phyloP scores from a whole-genome alignment of 2,888 invertebrate genomes.

The Cryptophagus acutangulus region DNA sequence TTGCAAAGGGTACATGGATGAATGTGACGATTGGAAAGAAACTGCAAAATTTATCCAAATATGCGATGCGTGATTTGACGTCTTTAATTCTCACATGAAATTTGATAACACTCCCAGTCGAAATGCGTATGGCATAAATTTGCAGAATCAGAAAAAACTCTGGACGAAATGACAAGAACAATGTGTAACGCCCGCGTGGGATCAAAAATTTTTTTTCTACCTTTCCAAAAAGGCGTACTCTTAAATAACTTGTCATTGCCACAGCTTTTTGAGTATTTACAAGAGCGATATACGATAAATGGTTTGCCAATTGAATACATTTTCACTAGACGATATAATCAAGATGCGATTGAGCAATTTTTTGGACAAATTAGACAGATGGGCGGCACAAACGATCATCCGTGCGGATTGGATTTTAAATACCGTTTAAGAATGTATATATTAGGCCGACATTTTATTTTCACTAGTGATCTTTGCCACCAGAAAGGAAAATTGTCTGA shows the following conservation, averaged over 20 bases:
- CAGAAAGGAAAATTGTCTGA: no score
- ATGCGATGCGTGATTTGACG: neutral
- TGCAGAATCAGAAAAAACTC: neutral
- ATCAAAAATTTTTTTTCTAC: slow-evolving; percentile 16
- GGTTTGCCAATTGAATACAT: slow-evolving; percentile 21
- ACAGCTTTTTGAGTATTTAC: slow-evolving; percentile 19
- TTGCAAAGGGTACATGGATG: neutral
- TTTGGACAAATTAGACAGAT: slow-evolving; percentile 27
- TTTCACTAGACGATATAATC: slow-evolving; percentile 18
- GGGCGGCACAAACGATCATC: slow-evolving; percentile 28
- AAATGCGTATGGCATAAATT: neutral
- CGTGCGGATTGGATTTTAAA: slow-evolving; percentile 23
- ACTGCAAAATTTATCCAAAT: neutral
- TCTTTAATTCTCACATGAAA: neutral
- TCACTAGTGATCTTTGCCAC: neutral
- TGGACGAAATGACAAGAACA: neutral
- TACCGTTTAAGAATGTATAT: slow-evolving; percentile 28
- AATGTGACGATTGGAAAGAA: neutral
- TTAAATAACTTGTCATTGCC: slow-evolving; percentile 17
- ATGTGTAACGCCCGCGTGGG: neutral
- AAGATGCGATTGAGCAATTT: slow-evolving; percentile 23
- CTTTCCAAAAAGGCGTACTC: slow-evolving; percentile 21
- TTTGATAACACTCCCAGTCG: neutral
- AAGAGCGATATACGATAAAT: slow-evolving; percentile 17
- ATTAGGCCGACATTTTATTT: slow-evolving; percentile 20